A percentile compares a stretch with the other conserved stretches of the same genome.
These are phyloP conservation scores for Tortricodes alternella DNA, from an alignment of 2,888 invertebrate species.

Conservation along the genomic window DNA sequence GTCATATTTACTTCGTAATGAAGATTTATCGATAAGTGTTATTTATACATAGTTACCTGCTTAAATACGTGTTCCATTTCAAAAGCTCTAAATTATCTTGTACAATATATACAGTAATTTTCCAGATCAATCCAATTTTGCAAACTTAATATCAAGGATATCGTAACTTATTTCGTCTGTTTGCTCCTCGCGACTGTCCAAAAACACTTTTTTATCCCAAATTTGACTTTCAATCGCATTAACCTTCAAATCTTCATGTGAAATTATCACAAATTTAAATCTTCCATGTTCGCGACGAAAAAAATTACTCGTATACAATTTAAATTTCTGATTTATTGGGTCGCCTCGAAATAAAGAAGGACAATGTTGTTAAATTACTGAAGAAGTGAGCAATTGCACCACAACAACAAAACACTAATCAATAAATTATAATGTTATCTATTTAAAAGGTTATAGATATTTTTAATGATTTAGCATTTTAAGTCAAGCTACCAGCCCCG, in stretches of 20 bases:
- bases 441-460: too few relatives aligned
- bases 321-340: conserved; percentile 35
- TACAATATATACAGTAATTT: neutral
- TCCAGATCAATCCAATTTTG: conserved; percentile 4
- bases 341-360: conserved; percentile 14
- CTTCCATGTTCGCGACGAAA: conserved; percentile 16
- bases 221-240: conserved; percentile 42
- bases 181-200: conserved; percentile 33
- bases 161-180: conserved; percentile 19
- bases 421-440: too few relatives aligned
- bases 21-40: too few relatives aligned
- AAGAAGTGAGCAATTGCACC: neutral
- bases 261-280: conserved; percentile 39
- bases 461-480: too few relatives aligned
- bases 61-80: too few relatives aligned
- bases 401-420: neutral
- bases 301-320: conserved; percentile 25
- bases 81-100: neutral
- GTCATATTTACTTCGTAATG: too few relatives aligned
- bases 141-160: conserved; percentile 20
- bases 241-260: conserved; percentile 41
- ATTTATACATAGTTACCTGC: too few relatives aligned
- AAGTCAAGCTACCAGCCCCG: too few relatives aligned
- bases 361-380: neutral
- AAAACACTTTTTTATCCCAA: conserved; percentile 32